Base-by-base conservation (phyloP, 2,888 invertebrate species). In the Seira sanloemensis region DNA sequence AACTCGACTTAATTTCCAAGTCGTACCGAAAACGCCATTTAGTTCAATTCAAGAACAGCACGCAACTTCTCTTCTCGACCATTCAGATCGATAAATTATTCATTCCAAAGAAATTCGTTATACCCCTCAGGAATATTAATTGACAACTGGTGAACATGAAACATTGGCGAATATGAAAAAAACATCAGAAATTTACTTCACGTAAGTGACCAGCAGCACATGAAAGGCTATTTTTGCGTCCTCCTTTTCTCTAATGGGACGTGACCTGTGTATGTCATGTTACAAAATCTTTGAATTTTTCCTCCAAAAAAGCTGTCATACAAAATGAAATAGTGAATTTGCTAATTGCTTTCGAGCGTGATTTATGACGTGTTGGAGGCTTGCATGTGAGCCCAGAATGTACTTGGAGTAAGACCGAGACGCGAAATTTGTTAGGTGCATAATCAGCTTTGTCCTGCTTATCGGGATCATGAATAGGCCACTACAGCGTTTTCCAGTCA, bases 311-410 rank as follows among this genome's bases (percentile, higher is more conserved):
- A 25, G 16, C 19, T 46, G 18, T 73, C 19, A n/a, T 58, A 58
- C 7, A 18, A 23, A 18, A 24, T 79, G 67, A 79, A 79, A 78
- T 72, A 73, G 25, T 72, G 72, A 71, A 73, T 25, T 68, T 21
- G 74, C 79, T 79, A 79, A 79, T 79, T 79, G 79, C 79, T 79
- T 79, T 79, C 26, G 79, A 79, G 79, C 79, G 79, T 86, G 86
- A 86, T 86, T 86, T 86, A 86, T 86, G 82, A 86, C 86, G 82
- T 86, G 86, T 86, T 86, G 82, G 67, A 78, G 67, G 74, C 78
- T 86, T 82, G 86, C 86, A 82, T 79, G 86, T 37, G 12, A 37
- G 37, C 37, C 4, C 37, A 37, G 5, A 37, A 7, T 37, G 4
- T 37, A 7, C 5, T 37, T 37, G 12, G n/a, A n/a, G n/a, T n/a